Evolutionary conservation across 2,888 invertebrate species (phyloP), one percentile per base, ranked within the genome.

Genomic region (Melinaea menophilus): DNA sequence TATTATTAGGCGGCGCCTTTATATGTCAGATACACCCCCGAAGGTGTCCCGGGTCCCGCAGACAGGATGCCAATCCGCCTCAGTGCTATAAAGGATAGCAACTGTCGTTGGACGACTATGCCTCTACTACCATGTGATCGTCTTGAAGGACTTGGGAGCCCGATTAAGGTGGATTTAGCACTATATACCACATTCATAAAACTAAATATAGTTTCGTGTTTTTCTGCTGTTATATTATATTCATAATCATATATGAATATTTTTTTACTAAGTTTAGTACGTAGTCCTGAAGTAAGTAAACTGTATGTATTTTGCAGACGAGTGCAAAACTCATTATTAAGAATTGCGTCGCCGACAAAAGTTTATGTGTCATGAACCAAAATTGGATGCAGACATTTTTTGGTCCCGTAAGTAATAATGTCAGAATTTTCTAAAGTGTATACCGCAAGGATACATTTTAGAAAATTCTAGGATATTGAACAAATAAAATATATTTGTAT

Each of bases 331-430:
- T 90, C 33, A 71, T 85, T 61, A 77, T 85, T 58, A 90, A 84
- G 77, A 91, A 86, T 68, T 90, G 84, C 69, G 84, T 84, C 48
- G 89, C 87, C 59, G 90, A 85, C 73, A 86, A 83, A 75, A 84
- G 79, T 75, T 79, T 88, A 64, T 85, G 82, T 64, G 89, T 86
- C 61, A 86, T 88, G 89, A 86, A 87, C 72, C 88, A 87, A 73
- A 83, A 72, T 65, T 90, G 90, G 90, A 87, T 89, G 86, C 86
- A 83, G 67, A 90, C 90, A 5, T 90, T 90, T 72, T 90, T 90
- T 76, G 90, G 90, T 3, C 80, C 85, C 47, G 90, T 90, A 70
- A 82, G 83, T 71, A 47, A 2, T 58, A 35, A 2, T 34, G 11
- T 45, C 9, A 37, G 3, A 55, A 33, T 7, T 33, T 45, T 59